Conservation (phyloP, 92 coral and sea anemone species). For the Palythoa grandis region DNA sequence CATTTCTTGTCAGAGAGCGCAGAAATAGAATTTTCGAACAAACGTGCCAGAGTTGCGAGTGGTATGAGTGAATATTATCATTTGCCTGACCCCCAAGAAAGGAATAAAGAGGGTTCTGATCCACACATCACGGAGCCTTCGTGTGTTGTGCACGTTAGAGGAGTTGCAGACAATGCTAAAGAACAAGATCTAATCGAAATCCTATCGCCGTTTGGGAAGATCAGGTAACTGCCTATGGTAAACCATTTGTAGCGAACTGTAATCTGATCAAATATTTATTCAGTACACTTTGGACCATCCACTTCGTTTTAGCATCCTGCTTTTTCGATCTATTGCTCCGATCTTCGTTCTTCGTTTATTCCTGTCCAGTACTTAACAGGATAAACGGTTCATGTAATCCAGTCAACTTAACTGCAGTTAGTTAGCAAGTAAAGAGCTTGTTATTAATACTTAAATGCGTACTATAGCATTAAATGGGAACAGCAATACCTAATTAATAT, state of each 20-base stretch:
- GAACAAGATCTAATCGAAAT: constrained; percentile 86
- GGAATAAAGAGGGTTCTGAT: constrained; percentile 12
- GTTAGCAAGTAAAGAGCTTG: too few species aligned
- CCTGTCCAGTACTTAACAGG: too few species aligned
- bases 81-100: background rate
- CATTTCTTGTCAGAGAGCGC: constrained; percentile 47
- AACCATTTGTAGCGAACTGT: background rate
- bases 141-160: constrained; percentile 90
- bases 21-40: constrained; percentile 21
- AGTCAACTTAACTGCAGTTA: too few species aligned
- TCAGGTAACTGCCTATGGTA: constrained; percentile 56
- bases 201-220: constrained; percentile 71
- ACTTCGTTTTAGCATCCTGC: too few species aligned
- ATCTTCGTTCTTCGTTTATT: too few species aligned
- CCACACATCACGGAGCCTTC: constrained; percentile 93
- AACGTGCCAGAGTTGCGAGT: constrained; percentile 8
- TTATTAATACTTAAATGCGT: too few species aligned
- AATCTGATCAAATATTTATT: too few species aligned
- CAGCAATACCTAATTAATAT: too few species aligned
- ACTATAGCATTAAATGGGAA: too few species aligned
- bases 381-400: too few species aligned
- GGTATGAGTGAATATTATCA: constrained; percentile 15
- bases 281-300: too few species aligned
- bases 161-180: constrained; percentile 94
- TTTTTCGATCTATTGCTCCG: too few species aligned